Conservation (phyloP, 2,888 invertebrate genomes). For the Microctonus hyperodae region DNA sequence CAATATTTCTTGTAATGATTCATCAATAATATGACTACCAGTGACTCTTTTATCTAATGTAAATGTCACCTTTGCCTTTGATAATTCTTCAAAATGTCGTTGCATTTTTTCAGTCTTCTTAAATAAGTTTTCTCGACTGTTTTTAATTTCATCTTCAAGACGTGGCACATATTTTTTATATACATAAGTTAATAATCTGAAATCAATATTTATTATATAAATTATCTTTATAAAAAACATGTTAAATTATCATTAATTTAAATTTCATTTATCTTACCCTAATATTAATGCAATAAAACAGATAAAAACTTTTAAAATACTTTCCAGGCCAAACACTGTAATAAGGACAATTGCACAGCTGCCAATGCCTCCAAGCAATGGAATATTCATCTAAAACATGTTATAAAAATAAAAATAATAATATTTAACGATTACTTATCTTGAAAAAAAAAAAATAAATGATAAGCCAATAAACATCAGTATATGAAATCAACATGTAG, state of each 20-base stretch:
- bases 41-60: conserved; percentile 74
- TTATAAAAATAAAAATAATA: conserved; percentile 14
- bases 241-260: background rate
- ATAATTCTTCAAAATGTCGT: conserved; percentile 53
- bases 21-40: conserved; percentile 85
- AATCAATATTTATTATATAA: conserved; percentile 27
- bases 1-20: conserved; percentile 84
- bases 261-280: conserved; percentile 48
- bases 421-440: background rate
- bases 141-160: conserved; percentile 53
- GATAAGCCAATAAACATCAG: background rate
- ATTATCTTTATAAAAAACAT: conserved; percentile 1
- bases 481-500: background rate
- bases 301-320: conserved; percentile 50
- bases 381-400: conserved; percentile 59
- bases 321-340: conserved; percentile 55
- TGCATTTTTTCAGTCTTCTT: conserved; percentile 60
- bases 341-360: conserved; percentile 52
- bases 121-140: conserved; percentile 57
- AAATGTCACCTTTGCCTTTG: conserved; percentile 55
- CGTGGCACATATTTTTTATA: conserved; percentile 55
- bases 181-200: conserved; percentile 54
- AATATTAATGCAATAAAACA: conserved; percentile 53
- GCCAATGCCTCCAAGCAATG: conserved; percentile 56
- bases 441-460: conserved; percentile 3